Evolutionary conservation across 2,113 vertebrate genomes (phyloP).

Genomic region (Hypanus sabinus): DNA sequence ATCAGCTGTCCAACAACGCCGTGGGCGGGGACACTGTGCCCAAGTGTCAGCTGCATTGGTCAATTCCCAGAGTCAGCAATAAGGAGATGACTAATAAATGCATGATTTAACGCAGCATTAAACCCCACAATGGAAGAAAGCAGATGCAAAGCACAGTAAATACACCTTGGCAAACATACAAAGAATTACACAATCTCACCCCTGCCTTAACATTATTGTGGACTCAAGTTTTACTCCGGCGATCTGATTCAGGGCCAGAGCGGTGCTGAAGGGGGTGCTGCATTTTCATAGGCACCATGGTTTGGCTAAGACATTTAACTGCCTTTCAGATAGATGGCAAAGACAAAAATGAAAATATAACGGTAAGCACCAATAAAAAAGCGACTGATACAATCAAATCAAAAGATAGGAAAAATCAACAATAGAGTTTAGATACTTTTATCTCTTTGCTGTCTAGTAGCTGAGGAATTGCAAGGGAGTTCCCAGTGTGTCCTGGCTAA

Average conservation of each 20-base stretch:
- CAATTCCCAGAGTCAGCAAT: not conserved
- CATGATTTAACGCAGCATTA: not conserved
- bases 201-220: not conserved
- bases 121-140: not conserved
- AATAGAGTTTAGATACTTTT: no score
- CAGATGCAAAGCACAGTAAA: not conserved
- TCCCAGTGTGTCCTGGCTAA: not conserved
- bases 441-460: no score
- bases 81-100: not conserved
- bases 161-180: not conserved
- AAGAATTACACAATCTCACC: not conserved
- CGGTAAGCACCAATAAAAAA: no score
- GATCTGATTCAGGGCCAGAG: not conserved
- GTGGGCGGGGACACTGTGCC: not conserved
- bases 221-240: not conserved
- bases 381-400: no score
- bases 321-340: not conserved
- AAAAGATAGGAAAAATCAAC: no score
- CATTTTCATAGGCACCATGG: not conserved
- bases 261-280: not conserved
- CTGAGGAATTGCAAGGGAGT: not conserved
- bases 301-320: not conserved
- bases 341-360: not conserved
- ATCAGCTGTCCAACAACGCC: slow-evolving; percentile 7
- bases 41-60: not conserved